Conservation (phyloP, 2,113 vertebrate species). For the Etia nguti region DNA sequence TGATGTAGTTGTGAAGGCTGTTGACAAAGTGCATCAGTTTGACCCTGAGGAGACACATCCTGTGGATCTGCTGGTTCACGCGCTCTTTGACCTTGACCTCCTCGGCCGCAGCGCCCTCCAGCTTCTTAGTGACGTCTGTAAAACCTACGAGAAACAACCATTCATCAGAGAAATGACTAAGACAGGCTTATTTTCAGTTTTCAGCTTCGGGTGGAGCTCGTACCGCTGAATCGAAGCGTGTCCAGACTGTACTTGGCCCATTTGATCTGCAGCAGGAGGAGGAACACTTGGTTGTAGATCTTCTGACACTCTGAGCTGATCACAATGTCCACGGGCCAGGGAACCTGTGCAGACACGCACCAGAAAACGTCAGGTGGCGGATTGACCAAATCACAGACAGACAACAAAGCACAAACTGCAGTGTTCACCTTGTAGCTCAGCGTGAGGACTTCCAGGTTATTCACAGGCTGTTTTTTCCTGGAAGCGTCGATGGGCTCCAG, state of each 20-base stretch:
- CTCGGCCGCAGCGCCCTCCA: constrained; percentile 61
- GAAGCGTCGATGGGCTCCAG: constrained; percentile 85
- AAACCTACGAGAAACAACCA: constrained; percentile 70
- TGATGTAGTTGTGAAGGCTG: constrained; percentile 98
- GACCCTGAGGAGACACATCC: constrained; percentile 92
- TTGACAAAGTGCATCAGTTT: constrained; percentile 99
- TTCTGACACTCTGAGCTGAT: constrained; percentile 98
- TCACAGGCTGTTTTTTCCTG: constrained; percentile 93
- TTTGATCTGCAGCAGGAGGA: constrained; percentile 95
- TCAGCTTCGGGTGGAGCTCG: constrained; percentile 2
- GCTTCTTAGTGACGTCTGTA: constrained; percentile 75
- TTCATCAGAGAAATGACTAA: not conserved
- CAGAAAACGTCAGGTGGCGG: not conserved
- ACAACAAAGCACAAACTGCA: not conserved
- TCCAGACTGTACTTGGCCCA: constrained; percentile 98
- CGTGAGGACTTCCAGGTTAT: constrained; percentile 90
- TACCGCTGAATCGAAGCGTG: constrained; percentile 91
- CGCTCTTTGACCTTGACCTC: constrained; percentile 64
- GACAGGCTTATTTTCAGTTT: not conserved
- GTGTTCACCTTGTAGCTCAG: constrained; percentile 88
- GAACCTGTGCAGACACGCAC: constrained; percentile 75
- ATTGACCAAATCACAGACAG: not conserved
- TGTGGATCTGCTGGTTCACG: constrained; percentile 85
- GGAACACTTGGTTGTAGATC: constrained; percentile 98
- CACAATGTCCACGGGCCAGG: constrained; percentile 99